Evolutionary conservation across 2,113 vertebrate species (phyloP).

Genomic region (Emydocephalus ijimae): DNA sequence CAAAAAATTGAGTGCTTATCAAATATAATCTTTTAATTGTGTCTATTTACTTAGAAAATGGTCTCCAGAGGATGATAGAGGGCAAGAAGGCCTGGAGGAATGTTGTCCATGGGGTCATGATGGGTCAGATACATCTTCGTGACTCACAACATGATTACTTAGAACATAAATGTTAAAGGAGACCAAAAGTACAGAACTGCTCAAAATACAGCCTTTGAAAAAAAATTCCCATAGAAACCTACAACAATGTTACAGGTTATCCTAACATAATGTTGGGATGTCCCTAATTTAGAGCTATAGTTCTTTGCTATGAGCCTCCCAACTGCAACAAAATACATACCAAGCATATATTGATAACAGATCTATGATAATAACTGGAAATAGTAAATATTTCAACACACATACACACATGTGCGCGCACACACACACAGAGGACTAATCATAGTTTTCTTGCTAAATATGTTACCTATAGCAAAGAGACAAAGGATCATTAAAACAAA

Average conservation of each 20-base stretch:
- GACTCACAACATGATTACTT: not conserved
- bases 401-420: too few species aligned
- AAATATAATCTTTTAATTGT: not conserved
- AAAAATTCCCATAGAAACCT: not conserved
- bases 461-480: not conserved
- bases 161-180: not conserved
- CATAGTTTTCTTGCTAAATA: not conserved
- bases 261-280: not conserved
- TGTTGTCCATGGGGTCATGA: too few species aligned
- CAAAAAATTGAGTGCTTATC: not conserved
- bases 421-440: not conserved
- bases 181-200: not conserved
- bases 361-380: not conserved
- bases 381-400: not conserved
- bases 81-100: too few species aligned
- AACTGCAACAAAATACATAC: not conserved
- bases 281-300: not conserved
- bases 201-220: not conserved
- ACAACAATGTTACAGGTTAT: not conserved
- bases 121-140: too few species aligned
- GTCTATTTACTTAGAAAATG: not conserved
- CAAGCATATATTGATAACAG: not conserved
- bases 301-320: not conserved
- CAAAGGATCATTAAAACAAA: not conserved
- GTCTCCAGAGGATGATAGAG: too few species aligned